These are phyloP conservation scores for Drosophila bocqueti DNA, from an alignment of 1,140 invertebrate genomes.

Conservation along the genomic window DNA sequence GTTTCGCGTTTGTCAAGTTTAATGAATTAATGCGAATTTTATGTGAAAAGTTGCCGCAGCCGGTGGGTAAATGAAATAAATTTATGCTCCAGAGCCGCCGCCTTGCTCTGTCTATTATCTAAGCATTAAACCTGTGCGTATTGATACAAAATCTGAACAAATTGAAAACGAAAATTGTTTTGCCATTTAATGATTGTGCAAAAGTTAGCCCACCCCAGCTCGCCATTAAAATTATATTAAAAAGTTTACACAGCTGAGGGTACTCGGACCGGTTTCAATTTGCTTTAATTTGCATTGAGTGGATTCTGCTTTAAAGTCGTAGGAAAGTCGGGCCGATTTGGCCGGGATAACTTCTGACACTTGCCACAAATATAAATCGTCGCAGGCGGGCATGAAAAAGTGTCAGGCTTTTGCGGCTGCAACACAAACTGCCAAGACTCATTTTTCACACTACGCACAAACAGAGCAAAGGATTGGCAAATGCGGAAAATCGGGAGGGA, in stretches of 20 bases:
- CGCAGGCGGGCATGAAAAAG: conserved; percentile 75
- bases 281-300: conserved; percentile 67
- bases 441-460: conserved; percentile 70
- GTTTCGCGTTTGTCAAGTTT: conserved; percentile 80
- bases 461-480: conserved; percentile 16
- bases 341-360: conserved; percentile 65
- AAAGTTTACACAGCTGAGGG: conserved; percentile 63
- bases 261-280: conserved; percentile 22
- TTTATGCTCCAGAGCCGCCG: conserved; percentile 50
- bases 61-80: conserved; percentile 78
- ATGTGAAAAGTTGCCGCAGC: conserved; percentile 73
- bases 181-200: conserved; percentile 62
- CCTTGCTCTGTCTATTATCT: conserved; percentile 70
- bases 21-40: conserved; percentile 83
- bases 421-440: conserved; percentile 72
- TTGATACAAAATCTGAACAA: conserved; percentile 77
- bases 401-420: conserved; percentile 70
- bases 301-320: conserved; percentile 38
- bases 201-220: conserved; percentile 15
- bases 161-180: conserved; percentile 73
- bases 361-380: conserved; percentile 75
- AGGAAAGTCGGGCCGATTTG: conserved; percentile 4
- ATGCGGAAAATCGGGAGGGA: conserved; percentile 4
- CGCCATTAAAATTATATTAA: conserved; percentile 76
- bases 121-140: conserved; percentile 66